Evolutionary conservation across 2,888 invertebrate genomes (phyloP).

Genomic region (Poecilus cupreus): DNA sequence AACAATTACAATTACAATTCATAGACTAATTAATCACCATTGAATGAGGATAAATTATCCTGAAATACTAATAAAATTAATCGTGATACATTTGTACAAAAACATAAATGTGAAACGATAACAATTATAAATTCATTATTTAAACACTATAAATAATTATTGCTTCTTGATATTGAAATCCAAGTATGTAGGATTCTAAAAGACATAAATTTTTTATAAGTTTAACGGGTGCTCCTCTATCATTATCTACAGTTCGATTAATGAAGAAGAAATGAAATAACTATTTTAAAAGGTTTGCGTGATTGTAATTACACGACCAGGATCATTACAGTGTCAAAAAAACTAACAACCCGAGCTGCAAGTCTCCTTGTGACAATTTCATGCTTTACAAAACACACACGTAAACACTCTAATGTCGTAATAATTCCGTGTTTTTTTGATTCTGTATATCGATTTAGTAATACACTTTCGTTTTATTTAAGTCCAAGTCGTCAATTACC

Average conservation of each 20-base stretch:
- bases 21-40: too few relatives aligned
- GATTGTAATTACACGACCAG: not conserved
- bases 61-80: too few relatives aligned
- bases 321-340: conserved; percentile 27
- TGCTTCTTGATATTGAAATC: too few relatives aligned
- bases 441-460: conserved; percentile 28
- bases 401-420: conserved; percentile 20
- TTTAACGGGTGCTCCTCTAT: too few relatives aligned
- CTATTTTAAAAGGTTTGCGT: conserved; percentile 19
- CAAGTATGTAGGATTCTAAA: too few relatives aligned
- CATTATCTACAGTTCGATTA: not conserved
- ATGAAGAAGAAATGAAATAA: conserved; percentile 25
- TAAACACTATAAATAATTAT: too few relatives aligned
- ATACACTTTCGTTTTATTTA: conserved; percentile 17
- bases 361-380: not conserved
- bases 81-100: too few relatives aligned
- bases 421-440: conserved; percentile 10
- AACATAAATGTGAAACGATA: too few relatives aligned
- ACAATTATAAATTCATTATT: too few relatives aligned
- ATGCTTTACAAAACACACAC: conserved; percentile 13
- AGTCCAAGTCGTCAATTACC: not conserved
- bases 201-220: too few relatives aligned
- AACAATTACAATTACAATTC: too few relatives aligned
- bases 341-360: not conserved
- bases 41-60: too few relatives aligned